Percentiles rank a stretch among this genome's conserved stretches.
These are phyloP conservation scores for Ochotona princeps DNA, from an alignment of 2,113 vertebrate species.

Conservation along the genomic window DNA sequence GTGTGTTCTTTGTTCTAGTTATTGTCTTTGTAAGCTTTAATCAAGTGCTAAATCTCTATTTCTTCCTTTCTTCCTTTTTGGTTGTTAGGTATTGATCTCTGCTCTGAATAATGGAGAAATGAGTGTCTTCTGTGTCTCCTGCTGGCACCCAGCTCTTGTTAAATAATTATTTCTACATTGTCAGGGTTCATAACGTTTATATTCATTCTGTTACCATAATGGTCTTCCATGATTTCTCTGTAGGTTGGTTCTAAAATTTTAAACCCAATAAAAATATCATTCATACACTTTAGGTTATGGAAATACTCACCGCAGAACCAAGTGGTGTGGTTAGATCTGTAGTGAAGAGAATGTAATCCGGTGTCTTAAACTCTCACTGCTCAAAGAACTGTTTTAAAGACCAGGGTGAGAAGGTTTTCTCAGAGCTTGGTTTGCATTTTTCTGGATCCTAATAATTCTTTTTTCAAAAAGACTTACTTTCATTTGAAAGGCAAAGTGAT, in stretches of 20 bases:
- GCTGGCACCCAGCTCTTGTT: conserved; percentile 4
- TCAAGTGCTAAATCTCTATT: background rate
- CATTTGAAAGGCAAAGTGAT: too few relatives aligned
- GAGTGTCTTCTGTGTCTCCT: background rate
- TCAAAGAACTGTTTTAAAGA: background rate
- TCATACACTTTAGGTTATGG: conserved; percentile 29
- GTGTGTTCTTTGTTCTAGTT: background rate
- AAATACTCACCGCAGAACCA: conserved; percentile 34
- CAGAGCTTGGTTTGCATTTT: background rate
- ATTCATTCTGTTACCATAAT: conserved; percentile 63
- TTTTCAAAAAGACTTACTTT: too few relatives aligned
- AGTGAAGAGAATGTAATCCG: background rate
- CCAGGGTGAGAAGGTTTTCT: background rate
- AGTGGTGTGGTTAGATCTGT: background rate
- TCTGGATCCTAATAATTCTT: background rate
- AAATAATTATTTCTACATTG: conserved; percentile 64
- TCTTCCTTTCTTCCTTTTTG: conserved; percentile 58
- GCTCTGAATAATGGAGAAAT: conserved; percentile 59
- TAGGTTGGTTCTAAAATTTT: conserved; percentile 67
- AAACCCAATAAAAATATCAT: conserved; percentile 60
- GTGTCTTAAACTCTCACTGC: background rate
- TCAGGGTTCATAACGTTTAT: conserved; percentile 63
- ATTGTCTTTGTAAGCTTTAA: conserved; percentile 35
- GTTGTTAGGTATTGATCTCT: conserved; percentile 62
- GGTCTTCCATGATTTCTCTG: conserved; percentile 57